phyloP scores from a whole-genome alignment of 1,140 invertebrate genomes.

The Bombus fervidus region DNA sequence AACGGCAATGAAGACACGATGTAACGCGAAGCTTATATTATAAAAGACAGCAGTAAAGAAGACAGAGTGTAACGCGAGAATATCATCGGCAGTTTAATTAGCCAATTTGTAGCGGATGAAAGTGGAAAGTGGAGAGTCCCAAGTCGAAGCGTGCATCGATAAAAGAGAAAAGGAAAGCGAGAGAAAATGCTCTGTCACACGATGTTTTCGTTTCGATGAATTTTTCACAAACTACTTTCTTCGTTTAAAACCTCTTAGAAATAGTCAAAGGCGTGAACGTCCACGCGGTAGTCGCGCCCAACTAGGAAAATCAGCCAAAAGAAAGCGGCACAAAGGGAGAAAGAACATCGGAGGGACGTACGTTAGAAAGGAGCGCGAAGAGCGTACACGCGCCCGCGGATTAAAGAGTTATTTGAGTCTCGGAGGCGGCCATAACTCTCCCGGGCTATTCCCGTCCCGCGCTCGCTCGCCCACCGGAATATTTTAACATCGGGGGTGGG shows the following conservation, averaged over 20 bases:
- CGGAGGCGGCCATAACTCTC: slow-evolving; percentile 82
- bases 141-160: no score
- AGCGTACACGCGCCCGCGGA: slow-evolving; percentile 75
- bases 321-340: slow-evolving; percentile 3
- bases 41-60: not conserved
- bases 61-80: not conserved
- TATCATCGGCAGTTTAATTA: slow-evolving; percentile 5
- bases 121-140: not conserved
- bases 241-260: slow-evolving; percentile 14
- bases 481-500: slow-evolving; percentile 82
- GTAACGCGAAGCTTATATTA: no score
- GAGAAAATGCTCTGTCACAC: not conserved
- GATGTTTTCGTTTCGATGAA: slow-evolving; percentile 16
- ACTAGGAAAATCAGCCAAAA: slow-evolving; percentile 27
- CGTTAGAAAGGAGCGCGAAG: slow-evolving; percentile 61
- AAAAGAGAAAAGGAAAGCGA: slow-evolving; percentile 8
- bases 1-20: not conserved
- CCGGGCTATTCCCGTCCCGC: slow-evolving; percentile 80
- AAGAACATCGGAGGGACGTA: slow-evolving; percentile 14
- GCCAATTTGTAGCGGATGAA: not conserved
- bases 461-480: slow-evolving; percentile 78
- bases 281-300: no score
- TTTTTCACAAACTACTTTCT: slow-evolving; percentile 35
- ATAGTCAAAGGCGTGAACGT: not conserved
- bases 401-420: slow-evolving; percentile 83